Base-by-base conservation (phyloP, 1,140 invertebrate species). In the Philopotamus ludificatus region DNA sequence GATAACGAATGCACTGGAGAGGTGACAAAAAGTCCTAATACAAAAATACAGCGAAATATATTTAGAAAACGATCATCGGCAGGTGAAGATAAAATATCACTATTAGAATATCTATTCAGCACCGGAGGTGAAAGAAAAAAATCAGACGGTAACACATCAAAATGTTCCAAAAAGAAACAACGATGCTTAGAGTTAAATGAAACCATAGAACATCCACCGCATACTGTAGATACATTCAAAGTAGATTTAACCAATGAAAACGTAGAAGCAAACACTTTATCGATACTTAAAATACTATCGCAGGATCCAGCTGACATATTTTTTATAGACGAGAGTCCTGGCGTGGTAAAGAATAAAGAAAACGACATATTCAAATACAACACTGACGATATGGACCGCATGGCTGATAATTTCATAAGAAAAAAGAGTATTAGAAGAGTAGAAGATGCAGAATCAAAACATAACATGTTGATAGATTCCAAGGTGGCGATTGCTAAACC, bases 251-350 rank as follows among this genome's bases (percentile, higher is more conserved):
- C 3, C 73, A 72, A 3, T 16, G 16, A 10, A 21, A 51, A 4
- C 45, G 45, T 49, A 8, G 28, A 34, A 34, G 4, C 28, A 34
- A 12, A 34, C 28, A 34, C 28, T 7, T 34, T 22, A 18, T 41
- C 60, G 0, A 47, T 60, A 9, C 72, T 79, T 4, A 76, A 76
- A 53, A 63, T 54, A 4, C 61, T 71, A 22, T 68, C 66, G 59
- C 73, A 80, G 8, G 79, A 80, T 49, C 75, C 79, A 3, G 76
- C 74, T 65, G 74, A 76, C 21, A 55, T 81, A 8, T 72, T 72
- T 0, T 81, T 73, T 47, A 81, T 81, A 3, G 79, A 81, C 50
- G 79, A 81, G 67, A 79, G 77, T 9, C 79, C 79, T 0, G 75
- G 65, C 3, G 34, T 71, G 0, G 75, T 75, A 55, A 77, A 80